A percentile compares a stretch with the other conserved stretches of the same genome.
phyloP scores from a whole-genome alignment of 2,113 vertebrate species.

The Anoplopoma fimbria region DNA sequence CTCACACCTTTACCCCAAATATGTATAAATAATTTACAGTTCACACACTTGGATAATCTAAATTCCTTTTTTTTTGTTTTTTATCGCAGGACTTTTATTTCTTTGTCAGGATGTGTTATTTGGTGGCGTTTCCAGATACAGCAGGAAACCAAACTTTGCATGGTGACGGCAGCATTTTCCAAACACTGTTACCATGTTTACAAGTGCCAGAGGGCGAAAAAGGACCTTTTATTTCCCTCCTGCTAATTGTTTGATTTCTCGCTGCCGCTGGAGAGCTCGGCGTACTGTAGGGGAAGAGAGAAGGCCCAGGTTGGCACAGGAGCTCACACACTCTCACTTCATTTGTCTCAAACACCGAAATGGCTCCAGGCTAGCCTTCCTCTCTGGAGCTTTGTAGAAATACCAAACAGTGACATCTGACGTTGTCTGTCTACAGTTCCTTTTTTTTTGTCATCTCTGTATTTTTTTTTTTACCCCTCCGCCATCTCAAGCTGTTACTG shows the following conservation, averaged over 20 bases:
- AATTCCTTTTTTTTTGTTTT: constrained; percentile 11
- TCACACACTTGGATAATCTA: not conserved
- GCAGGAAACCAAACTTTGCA: constrained; percentile 62
- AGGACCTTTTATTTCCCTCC: constrained; percentile 84
- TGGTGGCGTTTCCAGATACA: constrained; percentile 26
- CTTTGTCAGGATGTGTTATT: constrained; percentile 27
- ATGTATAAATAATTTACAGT: not conserved
- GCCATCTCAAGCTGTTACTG: constrained; percentile 62
- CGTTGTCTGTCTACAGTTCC: constrained; percentile 70
- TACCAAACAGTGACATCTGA: constrained; percentile 83
- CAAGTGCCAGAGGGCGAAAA: constrained; percentile 78
- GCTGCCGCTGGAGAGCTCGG: constrained; percentile 80
- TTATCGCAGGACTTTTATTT: not conserved
- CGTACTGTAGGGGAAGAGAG: constrained; percentile 59
- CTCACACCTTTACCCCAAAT: not conserved
- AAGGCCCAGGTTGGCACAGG: constrained; percentile 70
- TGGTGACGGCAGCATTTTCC: constrained; percentile 70
- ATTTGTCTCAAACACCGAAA: constrained; percentile 75
- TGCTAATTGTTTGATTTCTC: constrained; percentile 88
- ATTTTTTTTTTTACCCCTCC: constrained; percentile 12
- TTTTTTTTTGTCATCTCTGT: constrained; percentile 45
- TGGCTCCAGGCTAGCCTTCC: constrained; percentile 79
- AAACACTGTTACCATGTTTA: constrained; percentile 78
- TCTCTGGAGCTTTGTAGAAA: constrained; percentile 84
- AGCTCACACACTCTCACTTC: constrained; percentile 66